These are phyloP conservation scores for Stenodera caucasica DNA, from an alignment of 2,888 invertebrate species.

Conservation along the genomic window DNA sequence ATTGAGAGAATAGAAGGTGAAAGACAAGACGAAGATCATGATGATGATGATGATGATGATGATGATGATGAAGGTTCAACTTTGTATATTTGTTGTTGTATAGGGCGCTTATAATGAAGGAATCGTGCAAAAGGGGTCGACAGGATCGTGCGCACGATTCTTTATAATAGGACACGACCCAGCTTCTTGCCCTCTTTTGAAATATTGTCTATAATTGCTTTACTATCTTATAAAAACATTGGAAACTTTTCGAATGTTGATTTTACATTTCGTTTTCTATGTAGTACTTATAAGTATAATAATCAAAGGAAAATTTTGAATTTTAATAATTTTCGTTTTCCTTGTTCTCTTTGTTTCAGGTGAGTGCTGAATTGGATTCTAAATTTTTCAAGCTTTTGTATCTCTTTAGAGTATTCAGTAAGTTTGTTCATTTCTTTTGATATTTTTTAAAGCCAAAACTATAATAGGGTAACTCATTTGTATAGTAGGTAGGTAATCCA, in stretches of 20 bases:
- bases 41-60: not conserved
- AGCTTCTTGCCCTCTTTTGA: constrained; percentile 30
- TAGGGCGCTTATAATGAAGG: constrained; percentile 26
- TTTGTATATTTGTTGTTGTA: constrained; percentile 21
- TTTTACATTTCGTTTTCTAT: not conserved
- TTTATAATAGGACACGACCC: constrained; percentile 32
- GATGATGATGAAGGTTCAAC: not conserved
- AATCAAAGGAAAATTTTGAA: not conserved
- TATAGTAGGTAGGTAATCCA: too few species aligned
- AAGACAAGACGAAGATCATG: not conserved
- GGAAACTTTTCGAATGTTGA: not conserved
- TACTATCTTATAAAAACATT: constrained; percentile 14
- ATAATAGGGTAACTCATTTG: too few species aligned
- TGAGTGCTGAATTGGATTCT: constrained; percentile 10
- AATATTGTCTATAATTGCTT: constrained; percentile 33
- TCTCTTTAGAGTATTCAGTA: not conserved
- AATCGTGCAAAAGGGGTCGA: constrained; percentile 32
- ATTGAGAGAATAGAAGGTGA: not conserved
- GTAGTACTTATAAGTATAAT: not conserved
- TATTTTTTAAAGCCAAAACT: too few species aligned
- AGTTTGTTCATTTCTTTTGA: not conserved
- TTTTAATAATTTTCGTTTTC: constrained; percentile 3
- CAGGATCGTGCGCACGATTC: constrained; percentile 33
- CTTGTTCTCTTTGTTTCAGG: constrained; percentile 26
- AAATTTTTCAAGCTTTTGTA: not conserved